Evolutionary conservation across 2,888 invertebrate species (phyloP).

Genomic region (Trichopoda pennipes): DNA sequence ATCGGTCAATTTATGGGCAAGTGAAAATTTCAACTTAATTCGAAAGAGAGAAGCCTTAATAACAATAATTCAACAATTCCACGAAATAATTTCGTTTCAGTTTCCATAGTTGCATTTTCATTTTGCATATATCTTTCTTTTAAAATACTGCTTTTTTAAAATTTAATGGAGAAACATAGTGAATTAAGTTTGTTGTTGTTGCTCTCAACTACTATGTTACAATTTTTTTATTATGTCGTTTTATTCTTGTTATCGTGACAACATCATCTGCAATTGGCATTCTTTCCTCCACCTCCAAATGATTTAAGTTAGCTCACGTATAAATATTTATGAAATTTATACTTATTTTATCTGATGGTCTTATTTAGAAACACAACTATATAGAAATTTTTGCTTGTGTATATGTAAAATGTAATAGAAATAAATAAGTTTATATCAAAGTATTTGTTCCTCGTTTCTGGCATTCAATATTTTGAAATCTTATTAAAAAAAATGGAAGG

Average conservation of each 20-base stretch:
- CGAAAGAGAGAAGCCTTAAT: too few species aligned
- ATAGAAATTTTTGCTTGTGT: constrained; percentile 76
- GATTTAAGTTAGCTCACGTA: constrained; percentile 14
- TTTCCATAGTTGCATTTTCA: too few species aligned
- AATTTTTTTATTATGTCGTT: constrained; percentile 17
- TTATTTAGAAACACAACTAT: constrained; percentile 72
- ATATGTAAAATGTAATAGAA: constrained; percentile 73
- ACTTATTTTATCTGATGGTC: constrained; percentile 45
- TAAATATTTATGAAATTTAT: constrained; percentile 39
- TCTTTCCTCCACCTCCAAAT: constrained; percentile 4
- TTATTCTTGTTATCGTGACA: constrained; percentile 17
- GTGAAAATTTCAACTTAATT: too few species aligned
- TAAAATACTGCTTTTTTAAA: neutral
- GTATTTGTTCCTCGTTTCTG: constrained; percentile 21
- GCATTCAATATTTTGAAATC: constrained; percentile 26
- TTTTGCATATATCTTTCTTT: constrained; percentile 6
- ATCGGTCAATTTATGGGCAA: too few species aligned
- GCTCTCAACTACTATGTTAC: neutral
- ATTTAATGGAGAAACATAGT: constrained; percentile 26
- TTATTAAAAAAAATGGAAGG: constrained; percentile 26
- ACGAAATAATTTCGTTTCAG: too few species aligned
- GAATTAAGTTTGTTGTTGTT: constrained; percentile 41
- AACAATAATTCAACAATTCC: too few species aligned
- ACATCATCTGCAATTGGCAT: constrained; percentile 34
- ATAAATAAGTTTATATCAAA: constrained; percentile 51